These are phyloP conservation scores for Callionymus lyra DNA, from an alignment of 2,113 vertebrate species.

Conservation along the genomic window DNA sequence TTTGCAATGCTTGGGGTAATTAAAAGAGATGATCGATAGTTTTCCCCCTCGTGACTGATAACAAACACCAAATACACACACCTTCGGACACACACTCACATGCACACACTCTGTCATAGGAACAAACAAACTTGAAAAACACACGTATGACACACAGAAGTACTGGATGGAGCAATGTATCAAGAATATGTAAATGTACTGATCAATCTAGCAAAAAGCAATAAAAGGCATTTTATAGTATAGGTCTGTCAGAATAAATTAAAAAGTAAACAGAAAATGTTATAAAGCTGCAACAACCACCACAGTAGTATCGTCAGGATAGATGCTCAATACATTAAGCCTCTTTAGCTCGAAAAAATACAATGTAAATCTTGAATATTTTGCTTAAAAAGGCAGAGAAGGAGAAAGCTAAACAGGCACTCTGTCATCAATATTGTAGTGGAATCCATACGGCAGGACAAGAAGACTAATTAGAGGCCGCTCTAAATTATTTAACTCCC, in stretches of 20 bases:
- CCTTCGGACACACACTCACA: slow-evolving; percentile 15
- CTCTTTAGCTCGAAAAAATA: neutral
- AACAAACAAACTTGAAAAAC: slow-evolving; percentile 3
- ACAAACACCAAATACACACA: slow-evolving; percentile 48
- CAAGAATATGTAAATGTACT: neutral
- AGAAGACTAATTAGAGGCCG: slow-evolving; percentile 98
- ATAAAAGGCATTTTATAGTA: neutral
- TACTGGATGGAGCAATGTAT: no score
- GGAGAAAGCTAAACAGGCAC: slow-evolving; percentile 59
- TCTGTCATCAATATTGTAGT: slow-evolving; percentile 95
- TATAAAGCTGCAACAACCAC: neutral
- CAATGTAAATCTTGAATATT: slow-evolving; percentile 14
- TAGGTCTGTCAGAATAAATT: neutral
- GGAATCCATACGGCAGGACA: slow-evolving; percentile 92
- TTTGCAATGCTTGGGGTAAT: slow-evolving; percentile 71
- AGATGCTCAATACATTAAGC: neutral
- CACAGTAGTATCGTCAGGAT: neutral
- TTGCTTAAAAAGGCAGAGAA: slow-evolving; percentile 25
- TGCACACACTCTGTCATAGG: slow-evolving; percentile 7
- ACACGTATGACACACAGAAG: neutral
- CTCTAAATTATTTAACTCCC: slow-evolving; percentile 99
- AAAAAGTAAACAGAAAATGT: neutral
- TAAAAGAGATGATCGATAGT: slow-evolving; percentile 79
- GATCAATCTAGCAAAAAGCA: neutral
- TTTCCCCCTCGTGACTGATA: slow-evolving; percentile 64